Evolutionary conservation across 2,888 invertebrate species (phyloP), one percentile per base, ranked within the genome.

Genomic region (Sycophila texana): DNA sequence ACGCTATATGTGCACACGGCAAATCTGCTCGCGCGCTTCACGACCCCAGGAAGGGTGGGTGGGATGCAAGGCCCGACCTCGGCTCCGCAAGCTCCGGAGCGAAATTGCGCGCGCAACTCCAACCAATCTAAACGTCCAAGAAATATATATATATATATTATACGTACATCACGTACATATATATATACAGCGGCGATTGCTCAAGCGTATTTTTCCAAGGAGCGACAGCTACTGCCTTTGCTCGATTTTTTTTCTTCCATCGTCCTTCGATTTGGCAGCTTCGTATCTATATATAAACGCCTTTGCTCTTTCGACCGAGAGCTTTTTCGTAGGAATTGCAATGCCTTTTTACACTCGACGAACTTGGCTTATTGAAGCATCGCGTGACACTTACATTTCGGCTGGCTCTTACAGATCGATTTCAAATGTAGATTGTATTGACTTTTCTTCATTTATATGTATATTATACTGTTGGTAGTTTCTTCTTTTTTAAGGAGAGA

Each of bases 191-290:
- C 60, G 57, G 20, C 49, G 60, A 65, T 71, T 71, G 58, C 39
- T 71, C 71, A 63, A 65, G 30, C 71, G 74, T 74, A 71, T 74
- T 74, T 75, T 71, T 39, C 49, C 49, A 68, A 74, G 63, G n/a
- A 77, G 39, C 39, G 39, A 26, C 13, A 77, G 39, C 39, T 4
- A 26, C 13, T 30, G 12, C 26, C 61, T 13, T 26, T 4, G 14
- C 30, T 30, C 13, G 26, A 3, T 13, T 16, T 16, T 30, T 61
- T 61, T 30, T 26, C 16, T 30, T 20, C 18, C 18, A 13, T 4
- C 18, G 18, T 20, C 20, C 20, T 20, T 20, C 13, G 20, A 58
- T 39, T 39, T 39, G 39, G 39, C 7, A 10, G 10, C 39, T 0
- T 7, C 39, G 39, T 39, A 5, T 39, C 7, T 39, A 26, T 26